Conservation (phyloP, 2,113 vertebrate species). For the Pteronura brasiliensis region DNA sequence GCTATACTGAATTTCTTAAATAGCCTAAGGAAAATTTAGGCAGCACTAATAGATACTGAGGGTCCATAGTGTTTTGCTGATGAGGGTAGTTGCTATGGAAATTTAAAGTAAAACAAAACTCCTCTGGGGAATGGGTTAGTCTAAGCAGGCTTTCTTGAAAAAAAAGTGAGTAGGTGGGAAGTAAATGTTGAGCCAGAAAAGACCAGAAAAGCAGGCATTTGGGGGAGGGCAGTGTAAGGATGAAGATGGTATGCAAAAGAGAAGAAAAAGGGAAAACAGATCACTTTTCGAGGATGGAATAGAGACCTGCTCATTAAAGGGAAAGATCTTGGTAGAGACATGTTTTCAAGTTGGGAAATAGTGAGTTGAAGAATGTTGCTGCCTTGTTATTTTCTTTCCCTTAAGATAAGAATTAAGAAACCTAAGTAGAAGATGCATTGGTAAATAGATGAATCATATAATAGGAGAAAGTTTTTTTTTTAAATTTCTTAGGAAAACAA, state of each 20-base stretch:
- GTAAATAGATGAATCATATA: not conserved
- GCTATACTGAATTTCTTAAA: not conserved
- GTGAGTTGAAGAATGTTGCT: not conserved
- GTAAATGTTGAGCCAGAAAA: not conserved
- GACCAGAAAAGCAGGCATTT: not conserved
- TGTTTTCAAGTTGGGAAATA: not conserved
- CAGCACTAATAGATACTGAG: not conserved
- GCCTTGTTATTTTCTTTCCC: not conserved
- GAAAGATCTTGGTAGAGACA: not conserved
- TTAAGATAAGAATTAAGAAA: not conserved
- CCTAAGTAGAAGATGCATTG: not conserved
- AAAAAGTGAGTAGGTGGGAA: not conserved
- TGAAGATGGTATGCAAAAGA: not conserved
- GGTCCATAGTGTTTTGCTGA: not conserved
- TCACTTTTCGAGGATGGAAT: not conserved
- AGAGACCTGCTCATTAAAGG: not conserved
- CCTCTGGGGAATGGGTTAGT: not conserved
- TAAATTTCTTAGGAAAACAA: not conserved
- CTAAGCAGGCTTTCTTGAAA: not conserved
- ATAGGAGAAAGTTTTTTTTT: not conserved
- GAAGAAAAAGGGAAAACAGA: not conserved
- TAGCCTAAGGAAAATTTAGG: not conserved
- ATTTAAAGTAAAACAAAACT: not conserved
- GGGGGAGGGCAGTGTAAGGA: not conserved
- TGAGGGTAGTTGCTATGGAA: not conserved